Evolutionary conservation across 2,113 vertebrate species (phyloP).

Genomic region (Pundamilia nyererei): DNA sequence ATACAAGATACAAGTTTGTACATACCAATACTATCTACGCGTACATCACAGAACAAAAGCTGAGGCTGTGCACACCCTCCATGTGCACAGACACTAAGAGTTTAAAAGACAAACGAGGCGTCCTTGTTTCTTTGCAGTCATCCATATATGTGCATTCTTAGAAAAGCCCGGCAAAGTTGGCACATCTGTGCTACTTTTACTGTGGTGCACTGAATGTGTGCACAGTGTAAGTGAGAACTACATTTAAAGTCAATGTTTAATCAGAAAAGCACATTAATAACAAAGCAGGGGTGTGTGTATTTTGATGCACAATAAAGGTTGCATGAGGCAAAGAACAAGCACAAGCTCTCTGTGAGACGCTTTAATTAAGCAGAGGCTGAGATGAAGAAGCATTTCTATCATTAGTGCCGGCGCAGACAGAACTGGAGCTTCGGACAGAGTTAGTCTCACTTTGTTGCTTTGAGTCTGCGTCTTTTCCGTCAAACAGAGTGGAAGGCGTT

Average conservation of each 20-base stretch:
- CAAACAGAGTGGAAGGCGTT: background rate
- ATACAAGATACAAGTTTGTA: background rate
- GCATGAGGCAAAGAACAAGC: conserved; percentile 11
- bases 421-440: background rate
- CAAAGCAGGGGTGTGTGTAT: background rate
- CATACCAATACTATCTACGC: background rate
- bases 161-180: background rate
- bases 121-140: background rate
- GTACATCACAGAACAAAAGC: background rate
- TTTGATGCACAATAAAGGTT: conserved; percentile 10
- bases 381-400: background rate
- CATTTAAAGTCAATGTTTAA: background rate
- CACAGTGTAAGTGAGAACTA: background rate
- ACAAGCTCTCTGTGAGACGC: conserved; percentile 23
- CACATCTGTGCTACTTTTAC: background rate
- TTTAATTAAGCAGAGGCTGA: conserved; percentile 10
- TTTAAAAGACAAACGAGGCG: background rate
- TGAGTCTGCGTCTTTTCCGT: background rate
- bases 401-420: background rate
- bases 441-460: background rate
- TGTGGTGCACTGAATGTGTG: background rate
- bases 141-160: background rate
- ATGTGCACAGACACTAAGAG: background rate
- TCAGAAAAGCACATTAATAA: background rate
- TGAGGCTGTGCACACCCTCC: background rate